Base-by-base conservation (phyloP, 1,140 invertebrate genomes). In the Heliconius congener region DNA sequence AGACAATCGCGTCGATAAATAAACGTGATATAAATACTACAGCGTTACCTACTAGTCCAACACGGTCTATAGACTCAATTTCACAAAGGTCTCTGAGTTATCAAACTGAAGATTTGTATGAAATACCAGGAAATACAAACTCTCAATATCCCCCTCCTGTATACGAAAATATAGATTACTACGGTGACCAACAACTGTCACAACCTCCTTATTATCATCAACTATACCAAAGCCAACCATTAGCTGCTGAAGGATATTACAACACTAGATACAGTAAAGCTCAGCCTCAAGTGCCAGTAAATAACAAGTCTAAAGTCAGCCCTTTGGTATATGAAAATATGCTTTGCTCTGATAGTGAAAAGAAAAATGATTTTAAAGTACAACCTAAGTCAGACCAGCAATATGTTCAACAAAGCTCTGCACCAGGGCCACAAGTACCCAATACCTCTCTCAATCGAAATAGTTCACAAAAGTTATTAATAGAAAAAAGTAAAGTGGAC, bases 161-260 rank as follows among this genome's bases (percentile, higher is more conserved):
- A 34, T 98, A 98, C 90, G 97, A 98, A 90, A 98, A 98, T 91
- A 95, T 98, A 60, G 97, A 97, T 81, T 97, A 97, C 90, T 97
- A 97, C 93, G 94, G 95, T 16, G 93, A 94, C 55, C 90, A 89
- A 79, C 89, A 92, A 11, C 89, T 94, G 8, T 90, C 93, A 18
- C 95, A 96, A 83, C 95, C 96, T 13, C 95, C 96, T 3, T 97
- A 96, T 86, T 97, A 96, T 85, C 95, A 96, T 86, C 95, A 96
- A 74, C 88, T 94, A 86, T 93, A 95, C 52, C 92, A 92, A 75
- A 87, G 87, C n/a, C 87, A 91, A 23, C 88, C 93, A 8, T 85
- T 89, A 39, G 95, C 95, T 0, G 78, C 95, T 23, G 93, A 95
- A 66, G 95, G 96, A 3, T 93, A 95, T 11, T 96, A 95, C 84